Evolutionary conservation across 2,113 vertebrate species (phyloP).

Genomic region (Dicaeum eximium): DNA sequence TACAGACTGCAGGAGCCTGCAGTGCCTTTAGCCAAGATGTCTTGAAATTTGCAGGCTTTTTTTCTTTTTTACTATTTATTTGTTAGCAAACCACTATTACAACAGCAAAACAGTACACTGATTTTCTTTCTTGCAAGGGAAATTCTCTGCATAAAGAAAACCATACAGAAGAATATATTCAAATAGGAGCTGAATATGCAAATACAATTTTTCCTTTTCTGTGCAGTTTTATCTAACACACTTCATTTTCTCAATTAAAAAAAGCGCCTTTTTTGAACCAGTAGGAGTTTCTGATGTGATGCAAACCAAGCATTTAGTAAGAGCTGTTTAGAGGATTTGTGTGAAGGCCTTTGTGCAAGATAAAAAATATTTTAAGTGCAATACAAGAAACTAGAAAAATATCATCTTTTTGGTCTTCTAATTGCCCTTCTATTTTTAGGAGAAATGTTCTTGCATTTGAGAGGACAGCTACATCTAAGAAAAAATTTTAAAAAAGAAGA

Average conservation of each 20-base stretch:
- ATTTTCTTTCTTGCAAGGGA: constrained; percentile 67
- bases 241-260: constrained; percentile 50
- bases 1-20: constrained; percentile 65
- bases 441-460: constrained; percentile 23
- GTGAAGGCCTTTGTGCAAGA: constrained; percentile 69
- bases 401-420: constrained; percentile 16
- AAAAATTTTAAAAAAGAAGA: background rate
- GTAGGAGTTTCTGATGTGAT: constrained; percentile 69
- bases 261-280: constrained; percentile 45
- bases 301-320: constrained; percentile 69
- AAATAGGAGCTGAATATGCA: constrained; percentile 72
- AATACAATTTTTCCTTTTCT: constrained; percentile 52
- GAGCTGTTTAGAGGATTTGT: constrained; percentile 70
- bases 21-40: constrained; percentile 51
- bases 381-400: constrained; percentile 58
- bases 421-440: constrained; percentile 13
- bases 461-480: background rate
- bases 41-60: constrained; percentile 59
- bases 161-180: constrained; percentile 66
- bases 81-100: constrained; percentile 68
- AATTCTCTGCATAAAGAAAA: constrained; percentile 71
- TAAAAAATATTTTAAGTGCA: constrained; percentile 66
- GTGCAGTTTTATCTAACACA: constrained; percentile 71
- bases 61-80: constrained; percentile 52
- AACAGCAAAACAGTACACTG: constrained; percentile 69